Evolutionary conservation across 2,888 invertebrate species (phyloP).

Genomic region (Epsilonema sp.): DNA sequence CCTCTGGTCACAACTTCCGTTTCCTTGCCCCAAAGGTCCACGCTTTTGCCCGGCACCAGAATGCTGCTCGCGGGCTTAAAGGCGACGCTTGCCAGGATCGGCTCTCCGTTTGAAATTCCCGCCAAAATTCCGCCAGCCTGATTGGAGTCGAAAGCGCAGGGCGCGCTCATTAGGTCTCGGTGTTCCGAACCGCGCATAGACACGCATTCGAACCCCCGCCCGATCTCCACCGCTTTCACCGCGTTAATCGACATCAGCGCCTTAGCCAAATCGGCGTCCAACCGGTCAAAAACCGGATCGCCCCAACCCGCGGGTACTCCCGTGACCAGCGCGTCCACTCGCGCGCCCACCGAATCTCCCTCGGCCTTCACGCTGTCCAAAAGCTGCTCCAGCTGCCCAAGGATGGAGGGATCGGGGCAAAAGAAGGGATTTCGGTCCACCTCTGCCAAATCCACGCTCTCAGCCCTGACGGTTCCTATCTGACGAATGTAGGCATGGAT

Average conservation of each 20-base stretch:
- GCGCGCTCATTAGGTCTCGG: too few relatives aligned
- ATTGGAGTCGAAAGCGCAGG: too few relatives aligned
- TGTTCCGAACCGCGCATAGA: too few relatives aligned
- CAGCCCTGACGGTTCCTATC: neutral
- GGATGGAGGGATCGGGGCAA: neutral
- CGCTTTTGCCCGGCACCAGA: too few relatives aligned
- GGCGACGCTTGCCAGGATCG: too few relatives aligned
- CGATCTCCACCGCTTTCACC: conserved; percentile 9
- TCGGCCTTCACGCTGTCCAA: neutral
- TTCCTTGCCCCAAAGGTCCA: too few relatives aligned
- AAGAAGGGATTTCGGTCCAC: conserved; percentile 1
- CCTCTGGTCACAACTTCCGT: too few relatives aligned
- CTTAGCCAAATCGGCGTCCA: conserved; percentile 7
- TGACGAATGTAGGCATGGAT: conserved; percentile 3
- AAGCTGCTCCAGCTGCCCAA: neutral
- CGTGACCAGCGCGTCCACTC: conserved; percentile 2
- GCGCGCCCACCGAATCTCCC: conserved; percentile 4
- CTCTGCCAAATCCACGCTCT: neutral
- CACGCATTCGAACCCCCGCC: conserved; percentile 7
- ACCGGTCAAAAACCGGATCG: conserved; percentile 6
- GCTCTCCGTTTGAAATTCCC: too few relatives aligned
- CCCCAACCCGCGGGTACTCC: conserved; percentile 7
- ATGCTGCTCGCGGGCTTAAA: too few relatives aligned
- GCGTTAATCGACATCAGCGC: conserved; percentile 8
- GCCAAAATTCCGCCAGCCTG: too few relatives aligned